Evolutionary conservation across 2,797 vertebrate genomes (phyloP), one percentile per base, ranked within the genome.

Genomic region (Muscicapa comitata): DNA sequence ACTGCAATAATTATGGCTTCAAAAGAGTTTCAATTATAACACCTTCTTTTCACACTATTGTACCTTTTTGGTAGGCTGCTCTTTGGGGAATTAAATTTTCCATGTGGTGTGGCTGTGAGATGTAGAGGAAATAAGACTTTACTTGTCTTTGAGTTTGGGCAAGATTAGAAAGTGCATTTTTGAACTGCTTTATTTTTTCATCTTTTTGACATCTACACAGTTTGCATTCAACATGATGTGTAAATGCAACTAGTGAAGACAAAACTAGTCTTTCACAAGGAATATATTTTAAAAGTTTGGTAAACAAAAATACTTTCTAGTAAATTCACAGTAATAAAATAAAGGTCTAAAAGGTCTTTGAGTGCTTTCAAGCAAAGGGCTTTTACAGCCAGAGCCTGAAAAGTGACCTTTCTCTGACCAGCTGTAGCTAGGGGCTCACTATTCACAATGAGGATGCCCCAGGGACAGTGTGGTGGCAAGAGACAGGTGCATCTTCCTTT

Each of bases 31-130:
- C 35, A 82, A 4, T 90, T 93, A 53, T 50, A 93, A 68, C 63
- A 37, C 37, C 19, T 17, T 74, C 90, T 94, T 74, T 90, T 95
- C 84, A 80, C 45, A 13, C 35, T 53, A 2, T 57, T 26, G 0
- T 87, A 71, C 31, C n/a, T 91, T 89, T 86, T 92, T 10, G 4
- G 45, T 29, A 16, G 40, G 37, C 25, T 86, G 40, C 50, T 66
- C 31, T 95, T 92, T 86, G 55, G 37, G 47, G 63, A 73, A 67
- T 53, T 6, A 92, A 76, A 40, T 82, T 88, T 95, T 93, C 83
- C 4, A 0, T 61, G 48, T 66, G 28, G 7, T 3, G 2, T 66
- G 37, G 29, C 72, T 82, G 31, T 66, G 48, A 90, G 38, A 68
- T 80, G 18, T 57, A 59, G 47, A 82, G 51, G 51, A 94, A 92